Evolutionary conservation across 2,113 vertebrate genomes (phyloP).

Genomic region (Callipepla squamata): DNA sequence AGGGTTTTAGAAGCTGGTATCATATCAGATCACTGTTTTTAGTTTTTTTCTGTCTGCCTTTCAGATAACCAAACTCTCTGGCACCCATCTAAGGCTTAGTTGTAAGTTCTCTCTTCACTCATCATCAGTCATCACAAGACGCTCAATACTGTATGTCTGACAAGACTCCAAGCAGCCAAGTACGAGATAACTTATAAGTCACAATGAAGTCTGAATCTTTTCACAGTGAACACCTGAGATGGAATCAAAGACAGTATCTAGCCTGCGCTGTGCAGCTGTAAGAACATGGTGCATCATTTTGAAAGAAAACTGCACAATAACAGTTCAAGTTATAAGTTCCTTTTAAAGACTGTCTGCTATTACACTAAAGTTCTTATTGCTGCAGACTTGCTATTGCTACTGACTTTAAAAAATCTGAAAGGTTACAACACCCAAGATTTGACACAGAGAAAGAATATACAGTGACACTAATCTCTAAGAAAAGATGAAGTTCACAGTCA

Average conservation of each 20-base stretch:
- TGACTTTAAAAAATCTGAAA: background rate
- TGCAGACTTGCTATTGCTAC: background rate
- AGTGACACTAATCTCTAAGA: background rate
- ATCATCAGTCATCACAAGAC: background rate
- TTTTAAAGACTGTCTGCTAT: background rate
- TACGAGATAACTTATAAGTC: background rate
- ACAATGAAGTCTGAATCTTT: background rate
- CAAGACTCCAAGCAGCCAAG: background rate
- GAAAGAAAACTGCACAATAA: background rate
- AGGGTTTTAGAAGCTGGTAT: background rate
- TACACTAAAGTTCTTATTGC: background rate
- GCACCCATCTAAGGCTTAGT: background rate
- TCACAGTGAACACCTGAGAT: background rate
- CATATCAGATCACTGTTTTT: background rate
- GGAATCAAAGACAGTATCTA: background rate
- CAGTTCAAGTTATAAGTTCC: background rate
- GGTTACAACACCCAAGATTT: background rate
- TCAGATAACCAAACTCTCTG: background rate
- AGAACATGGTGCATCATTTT: background rate
- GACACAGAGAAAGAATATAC: background rate
- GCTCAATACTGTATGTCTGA: accelerated
- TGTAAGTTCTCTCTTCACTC: background rate
- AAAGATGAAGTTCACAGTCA: too few relatives aligned
- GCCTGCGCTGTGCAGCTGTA: background rate
- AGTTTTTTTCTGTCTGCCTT: background rate